Conservation (phyloP, 2,888 invertebrate species). For the Sarcophaga carnaria region DNA sequence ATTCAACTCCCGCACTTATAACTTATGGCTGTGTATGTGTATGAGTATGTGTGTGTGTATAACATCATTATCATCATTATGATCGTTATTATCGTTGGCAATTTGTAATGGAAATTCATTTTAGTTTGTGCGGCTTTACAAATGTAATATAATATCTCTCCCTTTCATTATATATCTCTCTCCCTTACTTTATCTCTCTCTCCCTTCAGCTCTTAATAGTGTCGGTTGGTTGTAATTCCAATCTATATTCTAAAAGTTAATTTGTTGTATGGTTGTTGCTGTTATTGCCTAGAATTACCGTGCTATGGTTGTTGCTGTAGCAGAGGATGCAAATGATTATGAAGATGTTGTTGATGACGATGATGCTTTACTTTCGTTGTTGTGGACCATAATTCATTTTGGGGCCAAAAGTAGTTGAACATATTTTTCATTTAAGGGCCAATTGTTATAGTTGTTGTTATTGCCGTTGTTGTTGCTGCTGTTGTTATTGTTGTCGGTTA, state of each 20-base stretch:
- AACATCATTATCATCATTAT: not conserved
- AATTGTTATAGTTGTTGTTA: not conserved
- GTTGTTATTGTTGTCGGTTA: slow-evolving; percentile 29
- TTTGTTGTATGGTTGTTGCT: slow-evolving; percentile 49
- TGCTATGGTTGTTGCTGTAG: slow-evolving; percentile 3
- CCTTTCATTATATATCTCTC: not conserved
- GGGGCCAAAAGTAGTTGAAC: not conserved
- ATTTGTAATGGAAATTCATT: not conserved
- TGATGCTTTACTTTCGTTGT: not conserved
- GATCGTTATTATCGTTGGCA: not conserved
- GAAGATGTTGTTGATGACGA: not conserved
- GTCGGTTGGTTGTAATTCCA: slow-evolving; percentile 45
- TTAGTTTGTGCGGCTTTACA: not conserved
- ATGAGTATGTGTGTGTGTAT: too few species aligned
- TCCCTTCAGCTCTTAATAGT: not conserved
- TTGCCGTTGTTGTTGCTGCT: not conserved
- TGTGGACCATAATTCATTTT: not conserved
- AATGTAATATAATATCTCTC: not conserved
- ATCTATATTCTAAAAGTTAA: slow-evolving; percentile 65
- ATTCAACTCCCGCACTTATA: not conserved
- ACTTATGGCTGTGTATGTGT: too few species aligned
- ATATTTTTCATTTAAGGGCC: not conserved
- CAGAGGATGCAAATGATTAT: not conserved
- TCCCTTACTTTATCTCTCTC: too few species aligned
- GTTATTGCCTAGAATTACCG: slow-evolving; percentile 33